Base-by-base conservation (phyloP, 2,888 invertebrate genomes). In the Dioctria linearis region DNA sequence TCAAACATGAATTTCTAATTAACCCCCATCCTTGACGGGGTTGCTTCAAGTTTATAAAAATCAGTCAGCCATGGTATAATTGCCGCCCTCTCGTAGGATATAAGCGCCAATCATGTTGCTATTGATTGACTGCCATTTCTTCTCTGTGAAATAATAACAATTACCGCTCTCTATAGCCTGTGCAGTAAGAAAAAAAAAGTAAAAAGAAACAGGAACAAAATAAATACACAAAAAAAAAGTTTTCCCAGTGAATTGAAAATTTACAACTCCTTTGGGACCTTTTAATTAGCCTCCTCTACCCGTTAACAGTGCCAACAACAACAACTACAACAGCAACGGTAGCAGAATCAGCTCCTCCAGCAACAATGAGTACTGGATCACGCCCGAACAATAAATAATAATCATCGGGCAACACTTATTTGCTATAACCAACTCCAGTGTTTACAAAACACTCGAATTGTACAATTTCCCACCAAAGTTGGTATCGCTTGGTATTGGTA, bases 321-420 rank as follows among this genome's bases (percentile, higher is more conserved):
- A 67, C 43, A 13, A 25, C 25, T 25, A 25, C 25, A 25, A 25
- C 25, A 25, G 25, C 25, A 25, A 25, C 25, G 25, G 25, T 25
- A 25, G 25, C 25, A 25, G 25, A 25, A 25, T 25, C 25, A 25
- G 25, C 25, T 25, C 25, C 25, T 25, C 25, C 25, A 25, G 25
- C 25, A 25, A 39, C 37, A 61, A 39, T 61, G 61, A 39, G 2
- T 49, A 54, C 25, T 37, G 73, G 39, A 59, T 59, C 43, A 25
- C 25, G 25, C 25, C 37, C 11, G 54, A 75, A 75, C 73, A 59
- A 59, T 59, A 75, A 59, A 75, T 75, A 57, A 42, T 59, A 40
- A 59, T 57, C 40, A 59, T 42, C 54, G 71, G 71, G 42, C 42
- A 75, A 59, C 73, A 75, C 59, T 75, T 75, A 42, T 75, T 75